These are phyloP conservation scores for Aplodontia rufa DNA, from an alignment of 2,113 vertebrate genomes.

Conservation along the genomic window DNA sequence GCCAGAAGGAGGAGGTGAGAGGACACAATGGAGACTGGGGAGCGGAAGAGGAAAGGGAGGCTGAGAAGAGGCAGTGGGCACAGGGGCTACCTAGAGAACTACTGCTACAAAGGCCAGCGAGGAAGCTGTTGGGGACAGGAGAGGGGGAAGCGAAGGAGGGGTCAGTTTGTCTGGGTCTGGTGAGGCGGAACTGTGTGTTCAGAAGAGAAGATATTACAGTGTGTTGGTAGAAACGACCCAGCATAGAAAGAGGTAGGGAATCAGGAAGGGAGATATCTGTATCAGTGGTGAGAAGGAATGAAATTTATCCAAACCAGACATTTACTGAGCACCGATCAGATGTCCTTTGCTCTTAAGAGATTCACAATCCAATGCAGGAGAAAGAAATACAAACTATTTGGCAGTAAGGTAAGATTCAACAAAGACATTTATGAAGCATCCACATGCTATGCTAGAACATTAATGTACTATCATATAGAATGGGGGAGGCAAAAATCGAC, in stretches of 20 bases:
- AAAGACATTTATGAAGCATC: not conserved
- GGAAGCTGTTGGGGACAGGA: not conserved
- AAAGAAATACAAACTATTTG: not conserved
- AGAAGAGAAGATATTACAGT: not conserved
- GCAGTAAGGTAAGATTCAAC: not conserved
- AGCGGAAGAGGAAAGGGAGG: not conserved
- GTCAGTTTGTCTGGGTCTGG: no score
- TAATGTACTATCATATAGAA: not conserved
- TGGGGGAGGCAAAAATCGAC: rapidly evolving
- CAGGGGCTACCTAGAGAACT: not conserved
- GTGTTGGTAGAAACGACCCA: not conserved
- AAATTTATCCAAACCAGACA: not conserved
- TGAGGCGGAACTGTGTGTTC: not conserved
- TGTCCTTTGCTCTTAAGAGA: not conserved
- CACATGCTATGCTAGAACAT: not conserved
- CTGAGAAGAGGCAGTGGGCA: not conserved
- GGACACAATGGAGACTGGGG: not conserved
- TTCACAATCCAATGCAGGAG: not conserved
- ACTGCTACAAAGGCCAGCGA: not conserved
- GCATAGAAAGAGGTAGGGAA: not conserved
- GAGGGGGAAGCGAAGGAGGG: not conserved
- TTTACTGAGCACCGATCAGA: not conserved
- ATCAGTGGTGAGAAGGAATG: not conserved
- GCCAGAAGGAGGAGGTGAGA: not conserved
- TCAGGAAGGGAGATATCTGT: not conserved